phyloP scores from a whole-genome alignment of 1,140 invertebrate species.

The Drosophila gunungcola region DNA sequence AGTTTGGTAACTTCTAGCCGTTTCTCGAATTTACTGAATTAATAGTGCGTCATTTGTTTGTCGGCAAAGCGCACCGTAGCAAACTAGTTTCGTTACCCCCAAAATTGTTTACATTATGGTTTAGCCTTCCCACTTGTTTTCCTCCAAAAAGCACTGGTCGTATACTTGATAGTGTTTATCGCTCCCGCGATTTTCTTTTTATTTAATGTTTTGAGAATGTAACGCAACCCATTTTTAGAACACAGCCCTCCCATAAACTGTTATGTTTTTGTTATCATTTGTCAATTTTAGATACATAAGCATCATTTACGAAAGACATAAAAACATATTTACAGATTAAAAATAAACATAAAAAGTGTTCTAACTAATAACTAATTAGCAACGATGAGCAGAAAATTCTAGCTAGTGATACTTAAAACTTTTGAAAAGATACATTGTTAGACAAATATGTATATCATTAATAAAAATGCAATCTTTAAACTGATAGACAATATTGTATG shows the following conservation, averaged over 20 bases:
- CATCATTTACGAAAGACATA: too few relatives aligned
- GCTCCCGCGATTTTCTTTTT: not conserved
- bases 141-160: constrained; percentile 36
- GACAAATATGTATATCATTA: too few relatives aligned
- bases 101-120: constrained; percentile 40
- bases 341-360: too few relatives aligned
- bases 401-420: too few relatives aligned
- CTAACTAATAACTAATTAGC: too few relatives aligned
- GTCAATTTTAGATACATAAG: too few relatives aligned
- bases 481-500: not conserved
- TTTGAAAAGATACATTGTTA: too few relatives aligned
- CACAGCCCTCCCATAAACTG: too few relatives aligned
- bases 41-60: constrained; percentile 55
- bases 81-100: constrained; percentile 55
- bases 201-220: not conserved
- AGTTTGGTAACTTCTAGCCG: not conserved
- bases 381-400: too few relatives aligned
- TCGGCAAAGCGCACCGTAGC: constrained; percentile 34
- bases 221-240: too few relatives aligned
- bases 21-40: constrained; percentile 32
- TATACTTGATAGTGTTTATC: constrained; percentile 13
- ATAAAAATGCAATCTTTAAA: not conserved
- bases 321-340: too few relatives aligned
- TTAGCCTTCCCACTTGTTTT: constrained; percentile 23
- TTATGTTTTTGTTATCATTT: too few relatives aligned